Evolutionary conservation across 1,140 invertebrate genomes (phyloP).

Genomic region (Eriosoma lanigerum): DNA sequence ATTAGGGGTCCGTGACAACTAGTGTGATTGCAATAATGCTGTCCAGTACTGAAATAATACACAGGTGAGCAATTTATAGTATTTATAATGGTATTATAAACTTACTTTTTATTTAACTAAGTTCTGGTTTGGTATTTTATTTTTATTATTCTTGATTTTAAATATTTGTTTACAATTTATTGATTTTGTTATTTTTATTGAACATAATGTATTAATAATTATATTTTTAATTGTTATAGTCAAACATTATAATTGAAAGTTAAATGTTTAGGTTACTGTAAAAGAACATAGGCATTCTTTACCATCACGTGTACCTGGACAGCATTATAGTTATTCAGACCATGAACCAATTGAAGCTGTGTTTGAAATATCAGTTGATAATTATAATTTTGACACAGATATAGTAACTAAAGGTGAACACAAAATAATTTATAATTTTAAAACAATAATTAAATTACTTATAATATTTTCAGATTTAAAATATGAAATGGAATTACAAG

Average conservation of each 20-base stretch:
- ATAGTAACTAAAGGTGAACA: neutral
- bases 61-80: too few relatives aligned
- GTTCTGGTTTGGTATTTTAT: too few relatives aligned
- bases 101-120: too few relatives aligned
- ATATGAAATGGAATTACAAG: neutral
- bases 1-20: too few relatives aligned
- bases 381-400: neutral
- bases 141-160: too few relatives aligned
- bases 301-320: slow-evolving; percentile 70
- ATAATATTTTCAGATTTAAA: neutral
- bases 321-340: slow-evolving; percentile 81
- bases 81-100: too few relatives aligned
- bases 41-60: too few relatives aligned
- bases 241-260: too few relatives aligned
- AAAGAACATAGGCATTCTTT: slow-evolving; percentile 71
- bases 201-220: slow-evolving; percentile 38
- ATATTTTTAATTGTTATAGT: slow-evolving; percentile 25
- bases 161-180: too few relatives aligned
- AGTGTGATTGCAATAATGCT: too few relatives aligned
- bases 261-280: slow-evolving; percentile 62
- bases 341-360: slow-evolving; percentile 83
- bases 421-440: too few relatives aligned
- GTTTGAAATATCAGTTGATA: slow-evolving; percentile 59
- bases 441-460: neutral
- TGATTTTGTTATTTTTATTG: too few relatives aligned